Base-by-base conservation (phyloP, 1,140 invertebrate genomes). In the Thaumatotibia leucotreta region DNA sequence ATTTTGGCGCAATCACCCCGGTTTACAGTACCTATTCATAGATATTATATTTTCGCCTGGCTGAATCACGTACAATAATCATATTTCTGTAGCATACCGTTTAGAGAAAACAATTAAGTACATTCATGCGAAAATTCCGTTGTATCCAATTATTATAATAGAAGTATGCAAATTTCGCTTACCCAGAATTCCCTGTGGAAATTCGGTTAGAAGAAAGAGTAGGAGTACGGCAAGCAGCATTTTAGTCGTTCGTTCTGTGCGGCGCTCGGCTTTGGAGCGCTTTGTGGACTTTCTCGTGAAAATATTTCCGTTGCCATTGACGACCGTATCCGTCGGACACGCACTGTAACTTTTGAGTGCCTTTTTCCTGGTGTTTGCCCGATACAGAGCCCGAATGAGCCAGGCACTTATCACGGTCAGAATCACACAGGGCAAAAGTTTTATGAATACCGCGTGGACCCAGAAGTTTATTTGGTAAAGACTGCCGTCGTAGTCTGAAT, bases 151-250 rank as follows among this genome's bases (percentile, higher is more conserved):
- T 39, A 14, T 5, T n/a, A 14, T 39, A 39, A 14, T n/a, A 39
- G n/a, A n/a, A 39, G n/a, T 4, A 1, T 45, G 17, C 11, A 39
- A 23, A 24, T 27, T 58, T 6, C 27, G 67, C 85, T 70, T 39
- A 90, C 88, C 88, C 65, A 90, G 72, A 58, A 90, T 90, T 6
- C 88, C 88, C 68, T 90, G 88, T 0, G 88, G 88, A 32, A 90
- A 89, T 68, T 90, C 88, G 4, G 88, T 90, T 20, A 90, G 61
- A 4, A 90, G 67, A 73, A 98, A 98, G 0, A 98, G 92, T 0
- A 97, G 85, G 0, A 98, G 92, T 0, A 99, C 95, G 0, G 97
- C 97, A 1, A 99, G 93, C 14, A 99, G 92, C 95, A 99, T 98
- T 65, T 94, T 94, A 0, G 97, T 98, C 0, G 98, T 99, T 33